phyloP scores from a whole-genome alignment of 2,797 vertebrate genomes.

The Pteronotus mesoamericanus region DNA sequence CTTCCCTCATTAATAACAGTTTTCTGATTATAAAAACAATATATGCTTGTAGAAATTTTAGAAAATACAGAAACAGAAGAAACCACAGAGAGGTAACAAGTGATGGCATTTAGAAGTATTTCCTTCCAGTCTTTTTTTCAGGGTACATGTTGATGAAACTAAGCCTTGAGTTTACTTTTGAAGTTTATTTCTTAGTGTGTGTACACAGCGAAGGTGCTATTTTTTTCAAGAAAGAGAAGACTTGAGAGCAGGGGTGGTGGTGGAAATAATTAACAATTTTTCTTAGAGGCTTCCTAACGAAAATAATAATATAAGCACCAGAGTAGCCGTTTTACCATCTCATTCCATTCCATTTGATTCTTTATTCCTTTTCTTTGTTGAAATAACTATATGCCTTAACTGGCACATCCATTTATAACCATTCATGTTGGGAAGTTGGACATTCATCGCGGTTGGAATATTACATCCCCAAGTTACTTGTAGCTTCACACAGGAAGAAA shows the following conservation, averaged over 20 bases:
- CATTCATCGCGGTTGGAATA: conserved; percentile 34
- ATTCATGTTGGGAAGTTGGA: conserved; percentile 4
- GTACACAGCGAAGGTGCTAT: not conserved
- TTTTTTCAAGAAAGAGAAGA: conserved; percentile 19
- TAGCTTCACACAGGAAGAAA: conserved; percentile 52
- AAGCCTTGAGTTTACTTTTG: conserved; percentile 38
- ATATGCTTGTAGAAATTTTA: not conserved
- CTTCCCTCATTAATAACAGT: not conserved
- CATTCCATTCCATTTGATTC: conserved; percentile 49
- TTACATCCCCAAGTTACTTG: conserved; percentile 49
- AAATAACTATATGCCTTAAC: conserved; percentile 43
- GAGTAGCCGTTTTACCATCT: conserved; percentile 36
- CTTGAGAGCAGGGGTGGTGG: not conserved
- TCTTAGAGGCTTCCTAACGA: conserved; percentile 24
- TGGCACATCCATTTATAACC: conserved; percentile 32
- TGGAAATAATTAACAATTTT: conserved; percentile 51
- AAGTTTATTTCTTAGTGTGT: conserved; percentile 14
- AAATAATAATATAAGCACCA: conserved; percentile 55
- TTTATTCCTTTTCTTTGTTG: conserved; percentile 51
- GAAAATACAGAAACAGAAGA: conserved; percentile 12
- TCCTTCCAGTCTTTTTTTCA: conserved; percentile 57
- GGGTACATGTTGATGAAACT: not conserved
- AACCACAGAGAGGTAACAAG: not conserved
- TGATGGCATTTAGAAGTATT: conserved; percentile 33
- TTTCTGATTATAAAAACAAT: conserved; percentile 48